A percentile compares a stretch with the other conserved stretches of the same genome.
phyloP scores from a whole-genome alignment of 2,797 vertebrate species.

The Anas georgica region DNA sequence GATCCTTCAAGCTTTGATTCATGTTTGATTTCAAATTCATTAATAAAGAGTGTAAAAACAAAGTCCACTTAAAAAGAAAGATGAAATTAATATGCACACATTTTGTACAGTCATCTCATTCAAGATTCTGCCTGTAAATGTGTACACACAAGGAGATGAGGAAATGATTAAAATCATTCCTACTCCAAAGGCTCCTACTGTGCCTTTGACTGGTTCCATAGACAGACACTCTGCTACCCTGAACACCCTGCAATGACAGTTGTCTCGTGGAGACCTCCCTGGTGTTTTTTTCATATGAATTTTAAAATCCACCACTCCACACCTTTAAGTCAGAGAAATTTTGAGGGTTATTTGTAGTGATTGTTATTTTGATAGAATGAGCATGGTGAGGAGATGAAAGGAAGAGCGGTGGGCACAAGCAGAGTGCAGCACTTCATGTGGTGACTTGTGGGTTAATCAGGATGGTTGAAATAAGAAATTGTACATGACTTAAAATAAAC shows the following conservation, averaged over 20 bases:
- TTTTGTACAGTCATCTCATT: not conserved
- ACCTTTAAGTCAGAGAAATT: not conserved
- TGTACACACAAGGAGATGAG: not conserved
- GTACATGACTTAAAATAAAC: not conserved
- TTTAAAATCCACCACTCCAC: not conserved
- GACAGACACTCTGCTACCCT: not conserved
- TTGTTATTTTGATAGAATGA: not conserved
- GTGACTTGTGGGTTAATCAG: not conserved
- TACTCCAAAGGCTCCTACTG: not conserved
- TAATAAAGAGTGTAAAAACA: not conserved
- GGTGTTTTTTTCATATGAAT: not conserved
- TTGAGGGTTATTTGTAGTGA: not conserved
- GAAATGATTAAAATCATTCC: not conserved
- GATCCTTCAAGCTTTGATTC: not conserved
- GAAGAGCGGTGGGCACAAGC: accelerated
- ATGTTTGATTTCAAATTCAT: not conserved
- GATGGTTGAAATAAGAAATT: not conserved
- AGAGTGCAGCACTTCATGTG: not conserved
- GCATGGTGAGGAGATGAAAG: not conserved
- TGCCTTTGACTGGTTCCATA: not conserved
- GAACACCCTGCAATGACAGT: not conserved
- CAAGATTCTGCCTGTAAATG: not conserved
- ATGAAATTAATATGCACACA: not conserved
- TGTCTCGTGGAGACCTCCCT: not conserved
- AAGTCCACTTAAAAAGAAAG: not conserved